These are phyloP conservation scores for Epizoanthus fatuus DNA, from an alignment of 92 coral and sea anemone species.

Conservation along the genomic window DNA sequence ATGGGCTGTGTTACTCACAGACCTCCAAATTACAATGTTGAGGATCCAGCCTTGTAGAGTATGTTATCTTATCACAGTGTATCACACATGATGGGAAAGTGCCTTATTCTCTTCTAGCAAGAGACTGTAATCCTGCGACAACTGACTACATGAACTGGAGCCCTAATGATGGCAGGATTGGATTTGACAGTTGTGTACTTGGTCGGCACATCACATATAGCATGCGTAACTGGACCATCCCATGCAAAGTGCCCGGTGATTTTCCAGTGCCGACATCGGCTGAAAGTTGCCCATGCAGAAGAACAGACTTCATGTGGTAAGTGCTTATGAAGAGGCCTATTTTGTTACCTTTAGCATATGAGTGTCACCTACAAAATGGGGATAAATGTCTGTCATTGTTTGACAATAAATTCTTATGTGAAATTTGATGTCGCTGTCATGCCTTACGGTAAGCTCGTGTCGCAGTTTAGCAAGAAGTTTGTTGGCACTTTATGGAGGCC, in stretches of 20 bases:
- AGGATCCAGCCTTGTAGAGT: too few relatives aligned
- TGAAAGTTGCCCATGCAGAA: slow-evolving; percentile 14
- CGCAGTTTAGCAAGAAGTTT: too few relatives aligned
- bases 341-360: not conserved
- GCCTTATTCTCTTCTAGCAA: not conserved
- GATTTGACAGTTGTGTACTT: slow-evolving; percentile 1
- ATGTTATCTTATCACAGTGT: too few relatives aligned
- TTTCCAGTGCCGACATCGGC: not conserved
- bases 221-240: slow-evolving; percentile 37
- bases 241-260: slow-evolving; percentile 15
- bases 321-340: not conserved
- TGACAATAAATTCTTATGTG: too few relatives aligned
- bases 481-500: too few relatives aligned
- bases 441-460: too few relatives aligned
- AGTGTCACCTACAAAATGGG: not conserved
- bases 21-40: too few relatives aligned
- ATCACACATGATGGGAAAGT: too few relatives aligned
- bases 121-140: not conserved
- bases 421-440: too few relatives aligned
- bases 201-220: slow-evolving; percentile 13
- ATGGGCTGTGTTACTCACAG: too few relatives aligned
- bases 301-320: slow-evolving; percentile 38
- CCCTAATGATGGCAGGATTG: slow-evolving; percentile 28
- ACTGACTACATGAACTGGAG: slow-evolving; percentile 9
- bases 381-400: not conserved